These are phyloP conservation scores for Pachyrhynchus sulphureomaculatus DNA, from an alignment of 1,140 invertebrate genomes.

Conservation along the genomic window DNA sequence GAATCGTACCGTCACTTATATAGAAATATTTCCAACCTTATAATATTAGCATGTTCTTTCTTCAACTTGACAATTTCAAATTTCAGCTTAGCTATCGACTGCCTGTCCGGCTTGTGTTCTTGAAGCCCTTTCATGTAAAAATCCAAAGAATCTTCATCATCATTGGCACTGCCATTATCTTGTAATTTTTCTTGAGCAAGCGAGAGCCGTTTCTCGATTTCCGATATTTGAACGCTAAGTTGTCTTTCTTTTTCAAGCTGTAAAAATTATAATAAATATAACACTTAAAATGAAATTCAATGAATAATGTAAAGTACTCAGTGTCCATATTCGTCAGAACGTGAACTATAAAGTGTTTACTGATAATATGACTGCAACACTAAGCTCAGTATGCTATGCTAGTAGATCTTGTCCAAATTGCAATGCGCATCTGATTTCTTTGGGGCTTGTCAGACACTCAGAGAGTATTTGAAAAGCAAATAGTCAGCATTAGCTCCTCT, in stretches of 20 bases:
- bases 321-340: no score
- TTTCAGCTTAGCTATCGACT: constrained; percentile 55
- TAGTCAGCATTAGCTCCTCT: no score
- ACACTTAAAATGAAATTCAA: neutral
- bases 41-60: constrained; percentile 66
- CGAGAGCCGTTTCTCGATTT: constrained; percentile 62
- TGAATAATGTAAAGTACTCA: no score
- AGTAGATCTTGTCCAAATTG: no score
- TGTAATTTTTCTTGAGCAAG: constrained; percentile 49
- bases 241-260: constrained; percentile 70
- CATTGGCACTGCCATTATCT: constrained; percentile 43
- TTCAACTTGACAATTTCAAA: constrained; percentile 68
- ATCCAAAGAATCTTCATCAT: constrained; percentile 68
- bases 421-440: no score
- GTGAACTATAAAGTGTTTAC: no score
- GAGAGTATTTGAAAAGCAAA: no score
- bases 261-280: constrained; percentile 5
- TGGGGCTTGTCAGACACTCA: no score
- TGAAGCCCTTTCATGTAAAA: constrained; percentile 70
- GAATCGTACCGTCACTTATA: neutral
- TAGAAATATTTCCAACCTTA: constrained; percentile 50
- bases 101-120: constrained; percentile 54
- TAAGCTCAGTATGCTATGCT: no score
- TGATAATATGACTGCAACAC: no score
- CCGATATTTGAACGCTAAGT: constrained; percentile 59